Evolutionary conservation across 2,888 invertebrate genomes (phyloP), one percentile per base, ranked within the genome.

Genomic region (Dicroscelio sp.): DNA sequence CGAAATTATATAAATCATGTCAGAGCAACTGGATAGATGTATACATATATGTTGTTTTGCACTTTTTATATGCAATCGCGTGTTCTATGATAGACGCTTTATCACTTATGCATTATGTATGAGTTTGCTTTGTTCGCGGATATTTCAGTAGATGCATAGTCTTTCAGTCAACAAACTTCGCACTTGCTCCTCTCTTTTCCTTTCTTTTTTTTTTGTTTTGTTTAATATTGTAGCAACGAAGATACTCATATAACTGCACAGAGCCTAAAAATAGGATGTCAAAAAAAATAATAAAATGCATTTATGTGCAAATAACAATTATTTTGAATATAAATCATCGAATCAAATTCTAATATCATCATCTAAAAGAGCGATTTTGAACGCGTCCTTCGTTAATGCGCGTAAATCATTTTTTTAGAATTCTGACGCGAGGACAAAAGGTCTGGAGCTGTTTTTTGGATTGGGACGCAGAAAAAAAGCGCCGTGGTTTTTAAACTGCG

Each of bases 161-260:
- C 48, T 17, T 65, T 30, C 48, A 80, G 80, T 58, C 76, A 80
- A 90, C 88, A 90, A 89, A 92, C 89, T 86, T 84, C 82, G 73
- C 88, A 71, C 92, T 87, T 90, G 65, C 90, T 85, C 90, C 78
- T 92, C 5, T 92, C 92, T 85, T 69, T 82, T 65, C n/a, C n/a
- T n/a, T n/a, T n/a, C n/a, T n/a, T n/a, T n/a, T n/a, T n/a, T n/a
- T n/a, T n/a, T n/a, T n/a, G n/a, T n/a, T n/a, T n/a, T n/a, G n/a
- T n/a, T n/a, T n/a, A n/a, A n/a, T n/a, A n/a, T n/a, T n/a, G n/a
- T n/a, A n/a, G n/a, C n/a, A n/a, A n/a, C n/a, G n/a, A n/a, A n/a
- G n/a, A n/a, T n/a, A n/a, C n/a, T n/a, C n/a, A n/a, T n/a, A n/a
- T n/a, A n/a, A n/a, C n/a, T n/a, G n/a, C n/a, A n/a, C n/a, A n/a